Conservation (phyloP, 2,113 vertebrate species). For the Megaceryle maxima region DNA sequence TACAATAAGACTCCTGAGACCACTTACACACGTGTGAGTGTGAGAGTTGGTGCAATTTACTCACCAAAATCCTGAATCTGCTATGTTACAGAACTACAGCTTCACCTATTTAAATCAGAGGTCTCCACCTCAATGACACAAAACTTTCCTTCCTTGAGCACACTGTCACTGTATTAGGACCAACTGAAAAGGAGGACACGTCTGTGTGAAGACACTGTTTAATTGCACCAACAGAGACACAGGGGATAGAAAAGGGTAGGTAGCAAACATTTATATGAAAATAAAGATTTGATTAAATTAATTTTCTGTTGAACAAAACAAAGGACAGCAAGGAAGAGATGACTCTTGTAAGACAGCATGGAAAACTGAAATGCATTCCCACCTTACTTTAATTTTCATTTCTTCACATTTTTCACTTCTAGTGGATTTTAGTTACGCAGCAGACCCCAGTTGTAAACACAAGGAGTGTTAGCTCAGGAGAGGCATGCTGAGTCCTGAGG, state of each 20-base stretch:
- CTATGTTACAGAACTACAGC: not conserved
- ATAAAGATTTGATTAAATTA: not conserved
- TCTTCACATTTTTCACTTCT: not conserved
- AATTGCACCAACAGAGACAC: not conserved
- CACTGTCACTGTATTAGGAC: not conserved
- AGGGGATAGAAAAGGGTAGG: not conserved
- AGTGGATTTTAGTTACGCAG: not conserved
- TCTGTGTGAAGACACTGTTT: not conserved
- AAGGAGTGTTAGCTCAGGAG: not conserved
- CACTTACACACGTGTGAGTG: conserved; percentile 1
- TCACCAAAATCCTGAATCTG: not conserved
- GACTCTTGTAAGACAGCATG: not conserved
- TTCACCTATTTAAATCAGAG: not conserved
- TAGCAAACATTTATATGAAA: not conserved
- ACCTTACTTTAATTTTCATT: not conserved
- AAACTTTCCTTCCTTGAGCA: not conserved
- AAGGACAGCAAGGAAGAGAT: not conserved
- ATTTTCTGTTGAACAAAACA: not conserved
- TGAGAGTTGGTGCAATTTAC: not conserved
- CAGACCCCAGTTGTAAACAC: not conserved
- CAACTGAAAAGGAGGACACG: not conserved
- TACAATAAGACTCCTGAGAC: not conserved
- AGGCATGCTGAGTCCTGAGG: not conserved
- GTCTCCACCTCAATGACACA: not conserved
- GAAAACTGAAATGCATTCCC: not conserved